Evolutionary conservation across 2,888 invertebrate genomes (phyloP), one percentile per base, ranked within the genome.

Genomic region (Acanthococcus lagerstroemiae): DNA sequence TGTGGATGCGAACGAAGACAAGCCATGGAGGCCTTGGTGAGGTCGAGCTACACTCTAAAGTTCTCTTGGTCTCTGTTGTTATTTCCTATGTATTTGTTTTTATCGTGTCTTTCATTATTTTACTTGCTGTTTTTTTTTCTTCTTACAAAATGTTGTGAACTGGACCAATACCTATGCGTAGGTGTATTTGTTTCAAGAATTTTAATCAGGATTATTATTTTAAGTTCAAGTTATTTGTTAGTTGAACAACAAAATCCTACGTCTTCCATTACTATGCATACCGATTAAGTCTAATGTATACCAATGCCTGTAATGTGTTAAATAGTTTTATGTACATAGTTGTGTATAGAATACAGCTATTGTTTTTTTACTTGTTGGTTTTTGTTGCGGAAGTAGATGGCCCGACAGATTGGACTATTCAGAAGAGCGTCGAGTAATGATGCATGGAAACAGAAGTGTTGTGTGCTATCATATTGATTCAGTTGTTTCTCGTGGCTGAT

Each of bases 1-100:
- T n/a, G 22, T 6, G 26, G 57, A 57, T 9, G 21, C 17, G 44
- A 12, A 55, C n/a, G 45, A 45, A 4, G 65, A 65, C 6, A 57
- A 56, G 24, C 50, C 26, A 22, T 66, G 66, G 66, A 66, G 66
- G 24, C 66, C 66, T 21, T 66, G 66, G 66, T 56, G 27, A 55
- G 17, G 4, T 15, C 19, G 48, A 19, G 44, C 37, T 37, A 37
- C 15, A 37, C 6, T 37, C 6, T 12, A 37, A 12, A 6, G 37
- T 9, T 37, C 15, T 9, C 15, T 37, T 45, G 15, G 15, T 45
- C 15, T 12, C 7, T 12, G 15, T 15, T 45, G 46, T 45, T 17
- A 7, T 17, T 45, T 45, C 4, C 4, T 45, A 17, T 45, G 15
- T 45, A 17, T 45, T 45, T 45, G 4, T 45, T 45, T 45, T 15